Evolutionary conservation across 2,113 vertebrate species (phyloP).

Genomic region (Cynopterus brachyotis): DNA sequence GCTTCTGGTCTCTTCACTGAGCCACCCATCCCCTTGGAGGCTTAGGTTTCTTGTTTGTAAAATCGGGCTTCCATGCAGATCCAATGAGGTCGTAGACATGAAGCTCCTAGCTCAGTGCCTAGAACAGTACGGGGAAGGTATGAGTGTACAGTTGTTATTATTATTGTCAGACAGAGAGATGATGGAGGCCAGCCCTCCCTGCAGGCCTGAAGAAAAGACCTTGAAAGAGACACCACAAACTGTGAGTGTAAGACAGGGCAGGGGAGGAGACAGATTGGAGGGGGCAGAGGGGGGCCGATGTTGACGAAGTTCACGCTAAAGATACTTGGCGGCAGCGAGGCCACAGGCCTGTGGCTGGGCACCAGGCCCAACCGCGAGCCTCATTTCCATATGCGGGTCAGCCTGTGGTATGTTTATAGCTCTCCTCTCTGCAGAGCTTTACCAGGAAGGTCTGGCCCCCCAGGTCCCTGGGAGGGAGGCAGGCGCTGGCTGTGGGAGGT

Average conservation of each 20-base stretch:
- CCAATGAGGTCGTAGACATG: neutral
- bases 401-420: conserved; percentile 68
- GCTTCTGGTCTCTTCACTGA: neutral
- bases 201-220: neutral
- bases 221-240: neutral
- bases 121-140: neutral
- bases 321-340: conserved; percentile 63
- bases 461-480: conserved; percentile 33
- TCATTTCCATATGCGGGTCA: conserved; percentile 73
- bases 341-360: conserved; percentile 68
- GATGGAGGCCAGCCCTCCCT: neutral
- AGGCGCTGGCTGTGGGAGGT: conserved; percentile 45
- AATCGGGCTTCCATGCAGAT: neutral
- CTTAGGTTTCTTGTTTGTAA: neutral
- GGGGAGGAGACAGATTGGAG: neutral
- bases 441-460: conserved; percentile 56
- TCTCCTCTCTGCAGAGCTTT: conserved; percentile 38
- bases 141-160: neutral
- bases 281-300: neutral
- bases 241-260: neutral
- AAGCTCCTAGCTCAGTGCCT: neutral
- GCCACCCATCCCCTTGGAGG: rapidly evolving
- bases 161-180: neutral
- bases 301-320: conserved; percentile 65
- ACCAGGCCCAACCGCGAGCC: conserved; percentile 63